phyloP scores from a whole-genome alignment of 2,113 vertebrate genomes.

The Phaethornis superciliosus region DNA sequence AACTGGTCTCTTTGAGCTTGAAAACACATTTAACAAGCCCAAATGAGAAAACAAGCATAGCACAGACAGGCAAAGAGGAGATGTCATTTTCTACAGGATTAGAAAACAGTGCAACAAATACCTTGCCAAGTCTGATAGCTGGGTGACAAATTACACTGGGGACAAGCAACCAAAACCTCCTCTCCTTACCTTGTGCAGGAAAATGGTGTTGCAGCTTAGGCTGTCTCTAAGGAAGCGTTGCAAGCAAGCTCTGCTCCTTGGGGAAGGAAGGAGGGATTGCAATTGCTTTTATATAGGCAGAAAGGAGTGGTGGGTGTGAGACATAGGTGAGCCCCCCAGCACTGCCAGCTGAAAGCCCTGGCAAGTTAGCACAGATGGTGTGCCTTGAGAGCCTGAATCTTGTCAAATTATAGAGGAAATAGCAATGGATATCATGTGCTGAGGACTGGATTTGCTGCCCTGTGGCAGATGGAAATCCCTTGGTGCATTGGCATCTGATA shows the following conservation, averaged over 20 bases:
- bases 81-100: too few species aligned
- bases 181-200: background rate
- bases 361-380: background rate
- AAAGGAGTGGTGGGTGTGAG: background rate
- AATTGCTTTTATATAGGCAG: background rate
- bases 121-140: background rate
- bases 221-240: accelerated
- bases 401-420: background rate
- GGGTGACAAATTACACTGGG: background rate
- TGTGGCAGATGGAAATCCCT: background rate
- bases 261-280: accelerated
- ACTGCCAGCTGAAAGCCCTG: background rate
- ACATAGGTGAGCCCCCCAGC: background rate
- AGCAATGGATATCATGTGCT: accelerated
- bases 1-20: background rate
- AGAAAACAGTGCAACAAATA: background rate
- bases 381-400: background rate
- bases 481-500: background rate
- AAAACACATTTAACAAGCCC: background rate
- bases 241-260: accelerated
- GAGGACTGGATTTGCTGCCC: background rate
- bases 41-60: background rate
- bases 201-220: background rate
- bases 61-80: background rate
- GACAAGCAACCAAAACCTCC: background rate